Conservation (phyloP, 2,888 invertebrate genomes). For the Graphium colonna region DNA sequence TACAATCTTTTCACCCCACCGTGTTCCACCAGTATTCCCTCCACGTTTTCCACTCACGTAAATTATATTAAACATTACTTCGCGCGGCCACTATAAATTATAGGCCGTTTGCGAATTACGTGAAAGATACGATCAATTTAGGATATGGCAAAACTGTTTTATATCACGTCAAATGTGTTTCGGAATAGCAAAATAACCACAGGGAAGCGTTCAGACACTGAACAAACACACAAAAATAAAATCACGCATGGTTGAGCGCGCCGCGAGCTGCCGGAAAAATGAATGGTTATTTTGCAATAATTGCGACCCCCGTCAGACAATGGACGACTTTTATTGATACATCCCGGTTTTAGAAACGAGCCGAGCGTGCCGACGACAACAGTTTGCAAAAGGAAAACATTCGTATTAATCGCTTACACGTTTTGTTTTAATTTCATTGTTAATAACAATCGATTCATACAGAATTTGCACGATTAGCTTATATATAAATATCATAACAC, state of each 20-base stretch:
- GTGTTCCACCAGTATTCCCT: slow-evolving; percentile 47
- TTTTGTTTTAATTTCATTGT: too few relatives aligned
- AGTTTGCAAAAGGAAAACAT: slow-evolving; percentile 2
- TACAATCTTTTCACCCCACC: slow-evolving; percentile 66
- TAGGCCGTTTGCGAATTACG: not conserved
- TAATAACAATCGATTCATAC: too few relatives aligned
- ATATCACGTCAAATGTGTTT: slow-evolving; percentile 60
- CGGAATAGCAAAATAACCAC: slow-evolving; percentile 64
- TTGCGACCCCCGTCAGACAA: slow-evolving; percentile 53
- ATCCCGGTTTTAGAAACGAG: slow-evolving; percentile 21
- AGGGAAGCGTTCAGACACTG: slow-evolving; percentile 62
- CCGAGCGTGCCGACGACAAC: not conserved
- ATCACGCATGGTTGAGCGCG: slow-evolving; percentile 69
- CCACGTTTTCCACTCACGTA: slow-evolving; percentile 35
- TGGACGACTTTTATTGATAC: slow-evolving; percentile 35
- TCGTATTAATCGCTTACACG: too few relatives aligned
- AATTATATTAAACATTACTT: slow-evolving; percentile 31
- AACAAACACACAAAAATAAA: slow-evolving; percentile 72
- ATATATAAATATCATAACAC: too few relatives aligned
- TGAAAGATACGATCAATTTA: slow-evolving; percentile 26
- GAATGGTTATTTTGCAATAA: slow-evolving; percentile 70
- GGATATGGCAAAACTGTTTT: slow-evolving; percentile 54
- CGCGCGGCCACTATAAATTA: slow-evolving; percentile 28
- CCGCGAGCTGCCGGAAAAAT: slow-evolving; percentile 62
- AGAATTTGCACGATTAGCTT: too few relatives aligned